Conservation (phyloP, 2,113 vertebrate genomes). For the Spea bombifrons region DNA sequence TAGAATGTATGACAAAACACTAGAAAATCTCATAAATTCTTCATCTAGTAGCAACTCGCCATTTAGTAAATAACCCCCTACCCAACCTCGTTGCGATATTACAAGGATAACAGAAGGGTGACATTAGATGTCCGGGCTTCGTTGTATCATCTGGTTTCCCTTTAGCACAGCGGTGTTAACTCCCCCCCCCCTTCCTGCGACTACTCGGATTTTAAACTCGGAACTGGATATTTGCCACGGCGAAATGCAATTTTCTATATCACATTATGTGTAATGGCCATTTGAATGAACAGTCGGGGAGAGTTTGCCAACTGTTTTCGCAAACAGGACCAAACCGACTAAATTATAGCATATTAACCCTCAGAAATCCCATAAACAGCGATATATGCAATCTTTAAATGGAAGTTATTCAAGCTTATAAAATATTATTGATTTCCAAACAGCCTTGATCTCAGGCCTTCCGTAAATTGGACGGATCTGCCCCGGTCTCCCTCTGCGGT, state of each 20-base stretch:
- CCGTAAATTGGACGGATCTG: slow-evolving; percentile 24
- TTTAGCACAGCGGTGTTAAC: too few relatives aligned
- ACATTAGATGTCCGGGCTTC: too few relatives aligned
- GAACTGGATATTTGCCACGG: slow-evolving; percentile 52
- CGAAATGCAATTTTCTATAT: slow-evolving; percentile 51
- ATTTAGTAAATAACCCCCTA: too few relatives aligned
- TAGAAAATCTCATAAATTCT: too few relatives aligned
- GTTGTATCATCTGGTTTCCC: too few relatives aligned
- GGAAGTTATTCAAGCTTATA: slow-evolving; percentile 53
- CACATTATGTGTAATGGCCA: slow-evolving; percentile 49
- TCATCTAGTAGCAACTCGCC: too few relatives aligned
- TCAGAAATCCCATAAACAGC: slow-evolving; percentile 49
- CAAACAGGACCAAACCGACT: slow-evolving; percentile 50
- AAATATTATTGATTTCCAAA: slow-evolving; percentile 59
- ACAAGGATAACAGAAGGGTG: too few relatives aligned
- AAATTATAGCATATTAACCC: slow-evolving; percentile 55
- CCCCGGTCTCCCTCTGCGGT: slow-evolving; percentile 21
- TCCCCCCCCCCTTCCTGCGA: neutral
- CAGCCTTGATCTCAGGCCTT: slow-evolving; percentile 52
- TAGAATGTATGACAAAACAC: too few relatives aligned
- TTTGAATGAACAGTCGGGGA: slow-evolving; percentile 53
- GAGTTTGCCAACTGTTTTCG: slow-evolving; percentile 51
- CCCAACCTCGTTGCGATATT: too few relatives aligned
- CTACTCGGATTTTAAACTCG: slow-evolving; percentile 40
- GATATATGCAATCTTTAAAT: slow-evolving; percentile 56